Percentiles rank a stretch among this genome's conserved stretches.
phyloP scores from a whole-genome alignment of 1,140 invertebrate genomes.

The Pseudachorutes palmiensis region DNA sequence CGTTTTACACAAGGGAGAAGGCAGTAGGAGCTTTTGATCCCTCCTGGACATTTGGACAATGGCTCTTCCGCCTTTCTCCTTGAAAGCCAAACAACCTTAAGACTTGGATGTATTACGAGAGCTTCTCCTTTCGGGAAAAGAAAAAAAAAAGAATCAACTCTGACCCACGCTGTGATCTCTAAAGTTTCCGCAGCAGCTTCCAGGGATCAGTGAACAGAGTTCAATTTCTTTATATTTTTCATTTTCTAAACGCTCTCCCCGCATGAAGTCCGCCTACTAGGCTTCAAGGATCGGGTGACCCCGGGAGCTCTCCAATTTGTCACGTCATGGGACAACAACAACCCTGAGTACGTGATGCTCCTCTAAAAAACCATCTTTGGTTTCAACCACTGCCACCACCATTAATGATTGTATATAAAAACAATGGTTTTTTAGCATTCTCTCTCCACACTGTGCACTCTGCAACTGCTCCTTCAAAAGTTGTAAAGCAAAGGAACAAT shows the following conservation, averaged over 20 bases:
- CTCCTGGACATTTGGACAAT: too few relatives aligned
- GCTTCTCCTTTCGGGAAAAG: background rate
- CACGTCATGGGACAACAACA: conserved; percentile 35
- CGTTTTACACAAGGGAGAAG: too few relatives aligned
- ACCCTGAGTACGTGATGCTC: background rate
- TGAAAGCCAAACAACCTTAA: background rate
- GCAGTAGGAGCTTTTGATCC: too few relatives aligned
- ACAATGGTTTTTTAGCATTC: too few relatives aligned
- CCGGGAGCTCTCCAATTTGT: conserved; percentile 37
- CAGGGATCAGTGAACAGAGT: background rate
- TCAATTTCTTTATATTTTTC: conserved; percentile 3
- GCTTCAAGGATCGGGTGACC: conserved; percentile 35
- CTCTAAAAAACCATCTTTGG: too few relatives aligned
- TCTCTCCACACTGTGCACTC: too few relatives aligned
- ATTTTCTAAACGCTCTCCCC: conserved; percentile 18
- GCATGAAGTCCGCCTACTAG: conserved; percentile 32
- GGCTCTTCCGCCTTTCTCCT: too few relatives aligned
- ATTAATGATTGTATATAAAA: too few relatives aligned
- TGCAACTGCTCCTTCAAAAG: too few relatives aligned
- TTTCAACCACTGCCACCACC: background rate
- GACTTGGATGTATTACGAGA: background rate
- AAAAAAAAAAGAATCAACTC: background rate
- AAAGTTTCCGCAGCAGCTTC: background rate
- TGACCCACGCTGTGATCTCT: background rate
- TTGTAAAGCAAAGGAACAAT: too few relatives aligned